These are phyloP conservation scores for Mareca penelope DNA, from an alignment of 2,797 vertebrate species.

Conservation along the genomic window DNA sequence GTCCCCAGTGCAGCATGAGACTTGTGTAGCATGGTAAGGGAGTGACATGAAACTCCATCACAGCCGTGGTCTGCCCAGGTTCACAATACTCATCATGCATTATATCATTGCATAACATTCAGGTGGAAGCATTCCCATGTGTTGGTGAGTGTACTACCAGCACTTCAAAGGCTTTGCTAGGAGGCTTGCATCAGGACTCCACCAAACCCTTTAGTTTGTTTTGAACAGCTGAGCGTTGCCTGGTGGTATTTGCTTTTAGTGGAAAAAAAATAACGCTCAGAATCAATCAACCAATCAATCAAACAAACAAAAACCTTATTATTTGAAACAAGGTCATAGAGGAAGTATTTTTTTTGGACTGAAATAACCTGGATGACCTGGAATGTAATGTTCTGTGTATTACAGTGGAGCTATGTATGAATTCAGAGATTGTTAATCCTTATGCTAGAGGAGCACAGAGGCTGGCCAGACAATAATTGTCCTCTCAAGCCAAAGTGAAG, in stretches of 20 bases:
- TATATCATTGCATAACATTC: neutral
- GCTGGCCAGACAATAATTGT: neutral
- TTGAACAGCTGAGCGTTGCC: neutral
- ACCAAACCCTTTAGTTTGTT: neutral
- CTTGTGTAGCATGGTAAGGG: neutral
- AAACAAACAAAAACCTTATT: neutral
- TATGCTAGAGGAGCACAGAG: neutral
- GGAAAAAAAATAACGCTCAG: neutral
- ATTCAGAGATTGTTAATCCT: neutral
- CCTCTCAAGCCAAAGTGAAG: neutral
- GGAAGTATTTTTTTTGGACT: neutral
- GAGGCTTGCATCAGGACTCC: neutral
- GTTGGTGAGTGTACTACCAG: neutral
- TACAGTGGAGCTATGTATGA: neutral
- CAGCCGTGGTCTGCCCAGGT: neutral
- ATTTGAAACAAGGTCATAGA: neutral
- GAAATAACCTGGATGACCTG: neutral
- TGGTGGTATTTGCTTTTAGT: neutral
- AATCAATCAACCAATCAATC: neutral
- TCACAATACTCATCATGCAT: rapidly evolving
- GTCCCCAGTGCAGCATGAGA: neutral
- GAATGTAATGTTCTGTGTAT: neutral
- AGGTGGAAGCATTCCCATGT: rapidly evolving
- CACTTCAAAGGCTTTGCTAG: neutral
- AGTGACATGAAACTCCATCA: too few species aligned